Percentiles rank a stretch among this genome's conserved stretches.
phyloP scores from a whole-genome alignment of 2,113 vertebrate species.

The Nannospalax galili region DNA sequence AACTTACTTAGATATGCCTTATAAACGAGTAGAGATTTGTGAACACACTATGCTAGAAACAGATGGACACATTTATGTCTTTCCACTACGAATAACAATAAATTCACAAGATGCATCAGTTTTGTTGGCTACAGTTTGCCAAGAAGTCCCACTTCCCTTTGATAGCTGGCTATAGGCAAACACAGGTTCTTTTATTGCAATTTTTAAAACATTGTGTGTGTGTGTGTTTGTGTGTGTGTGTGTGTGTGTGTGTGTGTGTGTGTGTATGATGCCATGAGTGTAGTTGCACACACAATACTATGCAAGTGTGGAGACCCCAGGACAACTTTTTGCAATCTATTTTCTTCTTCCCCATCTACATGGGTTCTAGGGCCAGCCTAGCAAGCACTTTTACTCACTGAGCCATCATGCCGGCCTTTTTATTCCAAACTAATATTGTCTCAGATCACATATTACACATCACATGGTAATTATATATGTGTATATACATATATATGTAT shows the following conservation, averaged over 20 bases:
- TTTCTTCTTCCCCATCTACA: background rate
- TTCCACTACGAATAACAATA: background rate
- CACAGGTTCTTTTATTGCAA: background rate
- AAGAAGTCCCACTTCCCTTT: background rate
- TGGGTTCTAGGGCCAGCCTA: background rate
- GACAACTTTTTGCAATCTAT: background rate
- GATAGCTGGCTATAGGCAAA: background rate
- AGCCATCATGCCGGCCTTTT: background rate
- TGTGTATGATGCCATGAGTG: background rate
- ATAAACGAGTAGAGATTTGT: conserved; percentile 30
- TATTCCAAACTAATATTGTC: background rate
- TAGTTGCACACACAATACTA: background rate
- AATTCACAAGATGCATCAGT: background rate
- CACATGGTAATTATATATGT: background rate
- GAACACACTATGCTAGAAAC: background rate
- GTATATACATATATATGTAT: no score
- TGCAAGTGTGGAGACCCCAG: background rate
- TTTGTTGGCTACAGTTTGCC: conserved; percentile 15
- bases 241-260: background rate
- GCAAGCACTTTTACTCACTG: background rate
- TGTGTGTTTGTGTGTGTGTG: background rate
- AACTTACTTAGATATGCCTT: conserved; percentile 29
- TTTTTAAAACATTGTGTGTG: background rate
- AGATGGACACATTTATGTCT: background rate
- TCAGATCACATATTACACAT: background rate